Conservation (phyloP, 2,113 vertebrate species). For the Psilopogon haemacephalus region DNA sequence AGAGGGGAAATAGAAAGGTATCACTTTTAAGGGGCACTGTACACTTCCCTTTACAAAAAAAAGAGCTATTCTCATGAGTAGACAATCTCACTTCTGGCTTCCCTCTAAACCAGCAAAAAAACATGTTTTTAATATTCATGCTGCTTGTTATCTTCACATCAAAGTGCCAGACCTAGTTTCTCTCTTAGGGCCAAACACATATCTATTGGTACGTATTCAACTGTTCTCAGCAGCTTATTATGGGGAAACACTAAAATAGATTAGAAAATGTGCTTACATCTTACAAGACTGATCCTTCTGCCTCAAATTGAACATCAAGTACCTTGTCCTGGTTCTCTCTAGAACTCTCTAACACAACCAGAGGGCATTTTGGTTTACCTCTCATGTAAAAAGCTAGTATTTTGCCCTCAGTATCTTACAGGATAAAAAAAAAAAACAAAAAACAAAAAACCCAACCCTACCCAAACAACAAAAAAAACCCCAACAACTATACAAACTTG, state of each 20-base stretch:
- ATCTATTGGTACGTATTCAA: background rate
- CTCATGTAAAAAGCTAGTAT: background rate
- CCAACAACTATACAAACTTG: background rate
- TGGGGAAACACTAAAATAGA: background rate
- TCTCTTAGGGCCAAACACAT: background rate
- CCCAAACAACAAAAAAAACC: too few relatives aligned
- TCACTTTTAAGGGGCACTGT: background rate
- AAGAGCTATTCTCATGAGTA: background rate
- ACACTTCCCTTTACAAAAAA: background rate
- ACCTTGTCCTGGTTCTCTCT: background rate
- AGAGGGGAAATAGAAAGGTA: background rate
- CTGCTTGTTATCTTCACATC: background rate
- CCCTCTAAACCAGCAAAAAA: background rate
- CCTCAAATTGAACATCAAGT: background rate
- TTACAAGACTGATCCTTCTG: background rate
- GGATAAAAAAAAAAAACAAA: background rate
- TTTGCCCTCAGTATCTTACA: background rate
- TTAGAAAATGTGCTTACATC: background rate
- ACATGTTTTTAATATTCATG: background rate
- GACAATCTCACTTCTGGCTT: background rate
- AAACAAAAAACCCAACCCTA: too few relatives aligned
- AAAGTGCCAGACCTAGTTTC: background rate
- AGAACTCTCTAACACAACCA: background rate
- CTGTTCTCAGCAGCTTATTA: background rate
- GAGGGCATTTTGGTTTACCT: background rate